Evolutionary conservation across 2,888 invertebrate species (phyloP), one percentile per base, ranked within the genome.

Genomic region (Ectemnius lituratus): DNA sequence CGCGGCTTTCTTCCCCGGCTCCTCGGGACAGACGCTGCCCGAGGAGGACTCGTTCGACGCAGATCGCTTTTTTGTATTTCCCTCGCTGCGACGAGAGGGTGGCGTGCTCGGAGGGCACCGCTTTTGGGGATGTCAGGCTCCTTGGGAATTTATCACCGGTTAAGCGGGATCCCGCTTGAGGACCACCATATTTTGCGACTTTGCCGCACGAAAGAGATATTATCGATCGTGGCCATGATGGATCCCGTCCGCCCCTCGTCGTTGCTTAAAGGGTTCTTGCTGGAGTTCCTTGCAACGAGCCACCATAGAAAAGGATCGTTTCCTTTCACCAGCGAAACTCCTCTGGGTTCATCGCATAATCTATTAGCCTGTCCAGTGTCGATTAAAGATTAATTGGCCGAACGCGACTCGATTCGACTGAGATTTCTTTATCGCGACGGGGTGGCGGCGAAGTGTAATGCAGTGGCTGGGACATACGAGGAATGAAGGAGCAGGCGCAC

Each of bases 81-180:
- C 81, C 79, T 37, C 77, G 78, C 75, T 47, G 67, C 52, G 70
- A 67, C 59, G 67, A 62, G 59, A 73, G 66, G 75, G 75, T 75
- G 72, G 60, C 16, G 46, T 8, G 62, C 58, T 37, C 28, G 70
- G 67, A 65, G 75, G 70, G 67, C 64, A 4, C 69, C 52, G 52
- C n/a, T 52, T 73, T 67, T 70, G 76, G 60, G 72, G 73, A 67
- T 75, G 79, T 67, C 77, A 79, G 73, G 81, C 79, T 84, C 85
- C 67, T 74, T 76, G 84, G 76, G 82, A 88, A 88, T 88, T 88
- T 88, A 88, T 88, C 79, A 87, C 81, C 81, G 83, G 84, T 82
- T 85, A 84, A 84, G 81, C 81, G 79, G 64, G 67, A 81, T 65
- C 75, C 57, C 70, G 58, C 69, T 28, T 67, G 62, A 59, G 66